These are phyloP conservation scores for Pseudonaja textilis DNA, from an alignment of 2,113 vertebrate genomes.

Conservation along the genomic window DNA sequence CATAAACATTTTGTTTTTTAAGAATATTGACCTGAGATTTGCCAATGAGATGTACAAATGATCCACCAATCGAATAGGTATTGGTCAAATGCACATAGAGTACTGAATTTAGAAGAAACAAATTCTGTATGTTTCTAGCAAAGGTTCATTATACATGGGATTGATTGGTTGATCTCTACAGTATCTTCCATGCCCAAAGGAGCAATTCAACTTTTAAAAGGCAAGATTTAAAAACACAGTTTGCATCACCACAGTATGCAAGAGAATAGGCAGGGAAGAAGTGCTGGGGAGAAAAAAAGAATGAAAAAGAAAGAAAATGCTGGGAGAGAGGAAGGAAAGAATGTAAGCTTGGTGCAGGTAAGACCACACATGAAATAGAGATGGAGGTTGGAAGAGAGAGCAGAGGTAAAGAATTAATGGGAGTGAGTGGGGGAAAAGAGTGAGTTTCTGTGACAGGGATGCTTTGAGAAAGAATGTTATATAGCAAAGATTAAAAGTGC, in stretches of 20 bases:
- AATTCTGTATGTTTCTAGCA: not conserved
- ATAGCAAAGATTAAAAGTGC: not conserved
- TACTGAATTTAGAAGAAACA: not conserved
- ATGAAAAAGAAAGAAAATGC: not conserved
- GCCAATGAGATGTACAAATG: too few species aligned
- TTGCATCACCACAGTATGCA: not conserved
- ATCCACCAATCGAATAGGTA: not conserved
- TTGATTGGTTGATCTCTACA: not conserved
- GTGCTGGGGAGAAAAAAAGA: not conserved
- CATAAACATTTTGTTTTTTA: not conserved
- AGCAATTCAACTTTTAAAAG: not conserved
- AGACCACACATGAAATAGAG: not conserved
- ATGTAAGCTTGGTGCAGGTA: not conserved
- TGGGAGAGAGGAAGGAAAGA: not conserved
- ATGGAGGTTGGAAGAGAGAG: not conserved
- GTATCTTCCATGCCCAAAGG: not conserved
- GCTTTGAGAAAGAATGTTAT: not conserved
- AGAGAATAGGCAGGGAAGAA: not conserved
- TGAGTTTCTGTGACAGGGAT: not conserved
- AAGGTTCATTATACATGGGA: not conserved
- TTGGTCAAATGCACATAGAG: not conserved
- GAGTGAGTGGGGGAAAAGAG: not conserved
- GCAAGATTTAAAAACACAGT: not conserved
- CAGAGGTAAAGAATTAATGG: not conserved
- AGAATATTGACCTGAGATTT: not conserved